Conservation (phyloP, 2,797 vertebrate genomes). For the Holocentrus rufus region DNA sequence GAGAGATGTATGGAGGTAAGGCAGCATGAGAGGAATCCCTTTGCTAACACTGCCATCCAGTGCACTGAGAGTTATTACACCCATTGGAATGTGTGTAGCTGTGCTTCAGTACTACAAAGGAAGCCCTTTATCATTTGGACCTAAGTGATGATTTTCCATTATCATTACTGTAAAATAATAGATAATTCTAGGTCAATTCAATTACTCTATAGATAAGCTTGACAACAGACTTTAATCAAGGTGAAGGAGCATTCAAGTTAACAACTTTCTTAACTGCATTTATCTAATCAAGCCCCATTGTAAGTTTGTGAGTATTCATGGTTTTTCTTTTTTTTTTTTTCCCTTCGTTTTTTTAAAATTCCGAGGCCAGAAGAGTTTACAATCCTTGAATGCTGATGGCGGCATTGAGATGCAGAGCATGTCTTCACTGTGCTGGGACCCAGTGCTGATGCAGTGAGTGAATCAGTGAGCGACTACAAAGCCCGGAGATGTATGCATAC, state of each 20-base stretch:
- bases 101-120: not conserved
- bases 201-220: not conserved
- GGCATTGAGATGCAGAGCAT: conserved; percentile 71
- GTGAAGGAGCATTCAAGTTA: not conserved
- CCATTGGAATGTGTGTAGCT: not conserved
- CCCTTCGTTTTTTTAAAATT: no score
- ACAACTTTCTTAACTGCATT: conserved; percentile 23
- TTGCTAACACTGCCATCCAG: conserved; percentile 73
- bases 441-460: conserved; percentile 48
- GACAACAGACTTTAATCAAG: conserved; percentile 3
- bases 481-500: conserved; percentile 57
- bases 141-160: not conserved
- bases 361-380: conserved; percentile 45
- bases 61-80: conserved; percentile 44
- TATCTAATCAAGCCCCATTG: conserved; percentile 20
- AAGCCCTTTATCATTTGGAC: not conserved
- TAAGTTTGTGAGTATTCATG: conserved; percentile 26
- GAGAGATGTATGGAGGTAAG: not conserved
- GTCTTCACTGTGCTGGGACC: conserved; percentile 51
- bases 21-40: conserved; percentile 25
- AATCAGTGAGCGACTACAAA: conserved; percentile 58
- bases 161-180: not conserved
- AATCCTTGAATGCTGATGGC: conserved; percentile 69
- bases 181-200: conserved; percentile 7
- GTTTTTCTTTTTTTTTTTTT: conserved; percentile 13